Evolutionary conservation across 2,113 vertebrate genomes (phyloP).

Genomic region (Aegypius monachus): DNA sequence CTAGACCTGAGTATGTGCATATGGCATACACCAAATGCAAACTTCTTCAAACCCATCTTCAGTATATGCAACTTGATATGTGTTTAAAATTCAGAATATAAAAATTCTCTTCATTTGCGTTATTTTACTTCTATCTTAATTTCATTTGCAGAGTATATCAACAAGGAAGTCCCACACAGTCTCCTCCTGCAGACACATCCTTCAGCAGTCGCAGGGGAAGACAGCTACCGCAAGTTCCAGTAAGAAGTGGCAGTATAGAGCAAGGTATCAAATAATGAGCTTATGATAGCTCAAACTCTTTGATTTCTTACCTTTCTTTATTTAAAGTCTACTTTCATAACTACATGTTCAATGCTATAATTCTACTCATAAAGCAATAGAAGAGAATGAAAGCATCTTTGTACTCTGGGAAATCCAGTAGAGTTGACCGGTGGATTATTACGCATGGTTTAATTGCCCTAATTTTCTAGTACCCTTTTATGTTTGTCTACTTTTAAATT

Average conservation of each 20-base stretch:
- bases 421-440: neutral
- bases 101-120: neutral
- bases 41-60: neutral
- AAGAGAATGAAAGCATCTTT: neutral
- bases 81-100: neutral
- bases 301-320: slow-evolving; percentile 24
- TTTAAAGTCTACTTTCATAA: neutral
- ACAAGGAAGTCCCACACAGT: slow-evolving; percentile 80
- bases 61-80: neutral
- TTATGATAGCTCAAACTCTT: slow-evolving; percentile 47
- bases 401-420: neutral
- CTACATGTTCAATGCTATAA: neutral
- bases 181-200: slow-evolving; percentile 80
- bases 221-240: slow-evolving; percentile 93
- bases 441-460: neutral
- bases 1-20: neutral
- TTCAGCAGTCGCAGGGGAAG: slow-evolving; percentile 86
- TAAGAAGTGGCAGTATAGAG: slow-evolving; percentile 91
- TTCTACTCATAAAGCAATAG: neutral
- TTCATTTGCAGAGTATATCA: slow-evolving; percentile 78
- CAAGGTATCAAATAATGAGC: slow-evolving; percentile 84
- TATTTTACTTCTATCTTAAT: slow-evolving; percentile 2
- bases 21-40: neutral
- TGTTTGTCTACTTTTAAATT: neutral
- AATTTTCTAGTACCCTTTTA: neutral